A percentile compares a stretch with the other conserved stretches of the same genome.
phyloP scores from a whole-genome alignment of 92 coral and sea anemone species.

The Porites cylindrica region DNA sequence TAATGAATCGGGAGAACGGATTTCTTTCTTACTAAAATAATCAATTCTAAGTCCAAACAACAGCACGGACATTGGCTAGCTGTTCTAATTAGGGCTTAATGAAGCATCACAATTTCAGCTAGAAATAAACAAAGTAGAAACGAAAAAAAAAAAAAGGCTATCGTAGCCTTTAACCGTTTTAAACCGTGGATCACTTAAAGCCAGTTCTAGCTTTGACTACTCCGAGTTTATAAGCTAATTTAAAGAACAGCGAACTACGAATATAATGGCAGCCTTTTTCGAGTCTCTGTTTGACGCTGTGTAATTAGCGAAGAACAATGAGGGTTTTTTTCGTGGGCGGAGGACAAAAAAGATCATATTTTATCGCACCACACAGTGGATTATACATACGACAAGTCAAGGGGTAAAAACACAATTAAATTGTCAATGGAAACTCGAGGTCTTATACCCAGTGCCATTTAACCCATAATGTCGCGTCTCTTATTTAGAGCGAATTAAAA shows the following conservation, averaged over 20 bases:
- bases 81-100: conserved; percentile 39
- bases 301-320: conserved; percentile 67
- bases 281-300: conserved; percentile 27
- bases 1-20: neutral
- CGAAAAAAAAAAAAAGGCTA: too few species aligned
- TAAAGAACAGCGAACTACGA: neutral
- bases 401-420: conserved; percentile 1
- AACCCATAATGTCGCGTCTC: neutral
- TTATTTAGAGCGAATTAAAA: conserved; percentile 26
- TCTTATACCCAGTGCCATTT: neutral
- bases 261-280: conserved; percentile 9
- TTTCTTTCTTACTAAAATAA: neutral
- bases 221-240: too few species aligned
- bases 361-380: conserved; percentile 6
- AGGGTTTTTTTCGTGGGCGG: conserved; percentile 54
- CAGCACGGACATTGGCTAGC: neutral
- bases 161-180: too few species aligned
- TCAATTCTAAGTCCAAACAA: conserved; percentile 17
- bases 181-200: too few species aligned
- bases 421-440: conserved; percentile 6
- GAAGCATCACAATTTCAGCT: conserved; percentile 10
- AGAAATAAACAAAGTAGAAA: neutral
- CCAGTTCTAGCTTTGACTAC: too few species aligned
- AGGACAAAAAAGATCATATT: conserved; percentile 33
- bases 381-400: conserved; percentile 9